These are phyloP conservation scores for Cerceris rybyensis DNA, from an alignment of 2,888 invertebrate species.

Conservation along the genomic window DNA sequence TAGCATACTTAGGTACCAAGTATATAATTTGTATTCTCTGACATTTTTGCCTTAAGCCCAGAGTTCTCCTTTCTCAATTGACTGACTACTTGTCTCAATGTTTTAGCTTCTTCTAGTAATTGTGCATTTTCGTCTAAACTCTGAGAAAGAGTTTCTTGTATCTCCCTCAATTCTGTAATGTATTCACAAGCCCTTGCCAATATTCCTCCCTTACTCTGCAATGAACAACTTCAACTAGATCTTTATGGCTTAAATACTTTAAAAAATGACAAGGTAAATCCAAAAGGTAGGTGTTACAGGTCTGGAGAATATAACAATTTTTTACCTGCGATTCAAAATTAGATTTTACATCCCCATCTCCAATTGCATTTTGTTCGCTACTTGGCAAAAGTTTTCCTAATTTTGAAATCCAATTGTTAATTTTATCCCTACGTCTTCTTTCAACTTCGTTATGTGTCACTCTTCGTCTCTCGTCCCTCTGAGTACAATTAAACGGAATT, in stretches of 20 bases:
- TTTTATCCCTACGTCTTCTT: slow-evolving; percentile 94
- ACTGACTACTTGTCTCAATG: slow-evolving; percentile 87
- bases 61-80: slow-evolving; percentile 89
- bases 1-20: slow-evolving; percentile 44
- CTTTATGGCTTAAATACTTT: not conserved
- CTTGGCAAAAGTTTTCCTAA: slow-evolving; percentile 92
- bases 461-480: slow-evolving; percentile 91
- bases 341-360: slow-evolving; percentile 60
- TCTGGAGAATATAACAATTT: slow-evolving; percentile 10
- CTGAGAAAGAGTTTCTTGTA: slow-evolving; percentile 87
- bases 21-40: slow-evolving; percentile 34
- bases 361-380: slow-evolving; percentile 81
- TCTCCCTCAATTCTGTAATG: slow-evolving; percentile 90
- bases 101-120: slow-evolving; percentile 86
- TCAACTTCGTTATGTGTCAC: slow-evolving; percentile 97
- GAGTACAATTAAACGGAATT: slow-evolving; percentile 60
- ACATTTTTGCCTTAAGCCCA: slow-evolving; percentile 83
- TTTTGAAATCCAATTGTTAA: slow-evolving; percentile 96
- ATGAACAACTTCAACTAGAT: slow-evolving; percentile 22
- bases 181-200: slow-evolving; percentile 96
- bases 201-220: slow-evolving; percentile 95
- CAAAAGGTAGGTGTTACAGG: no score
- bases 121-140: slow-evolving; percentile 87
- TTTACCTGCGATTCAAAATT: slow-evolving; percentile 64
- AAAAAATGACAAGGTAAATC: no score